Base-by-base conservation (phyloP, 2,113 vertebrate genomes). In the Haplochromis burtoni region DNA sequence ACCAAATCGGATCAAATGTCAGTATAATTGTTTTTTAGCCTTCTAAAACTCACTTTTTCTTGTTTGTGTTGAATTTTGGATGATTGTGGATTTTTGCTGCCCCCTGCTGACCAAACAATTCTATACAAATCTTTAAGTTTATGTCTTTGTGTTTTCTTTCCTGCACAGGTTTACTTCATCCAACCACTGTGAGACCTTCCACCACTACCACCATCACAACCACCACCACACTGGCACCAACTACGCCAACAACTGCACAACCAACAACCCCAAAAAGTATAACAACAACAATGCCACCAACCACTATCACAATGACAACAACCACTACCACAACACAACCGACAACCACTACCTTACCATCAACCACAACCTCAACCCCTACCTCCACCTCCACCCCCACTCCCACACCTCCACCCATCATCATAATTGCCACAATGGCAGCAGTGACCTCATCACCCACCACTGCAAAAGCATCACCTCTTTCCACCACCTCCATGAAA, bases 81-180 rank as follows among this genome's bases (percentile, higher is more conserved):
- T 49, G 6, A 19, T 31, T 76, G 42, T 33, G 26, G 10, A 29
- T 7, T 49, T 33, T 19, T 78, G 26, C 16, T 57, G 17, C 61
- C 61, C 21, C 35, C 61, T 81, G n/a, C 19, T 45, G 8, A 31
- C 8, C 63, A 35, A 57, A 82, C 33, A 31, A 33, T n/a, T 47
- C 55, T n/a, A 13, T 54, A 80, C 61, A n/a, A 76, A 76, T 31
- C 17, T 78, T 47, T 57, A 35, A 14, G n/a, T n/a, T 55, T 66
- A 4, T 57, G 21, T 54, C 24, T 5, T 76, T 38, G 6, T 49
- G 71, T 19, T 2, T 57, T 79, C 26, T 88, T 14, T 92, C n/a
- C 59, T 91, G 2, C 42, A 21, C 86, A 97, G 96, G 96, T 42
- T 59, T 94, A 79, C 94, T 93, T 84, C 95, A 96, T 93, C 94